Conservation (phyloP, 2,113 vertebrate species). For the Cinclus cinclus region DNA sequence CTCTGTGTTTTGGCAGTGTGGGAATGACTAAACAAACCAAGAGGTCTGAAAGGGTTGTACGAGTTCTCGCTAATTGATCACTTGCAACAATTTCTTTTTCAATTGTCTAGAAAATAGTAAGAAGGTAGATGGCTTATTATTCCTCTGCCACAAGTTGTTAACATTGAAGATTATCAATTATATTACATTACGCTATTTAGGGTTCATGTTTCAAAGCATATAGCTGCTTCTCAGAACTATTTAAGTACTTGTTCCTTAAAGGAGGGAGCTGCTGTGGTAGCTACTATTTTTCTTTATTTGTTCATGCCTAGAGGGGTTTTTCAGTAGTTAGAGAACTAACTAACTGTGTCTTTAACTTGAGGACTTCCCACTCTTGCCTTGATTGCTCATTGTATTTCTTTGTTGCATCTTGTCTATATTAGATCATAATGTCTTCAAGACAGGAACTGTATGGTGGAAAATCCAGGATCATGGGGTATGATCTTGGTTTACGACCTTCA, state of each 20-base stretch:
- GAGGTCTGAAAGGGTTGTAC: background rate
- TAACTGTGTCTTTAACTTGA: slow-evolving; percentile 3
- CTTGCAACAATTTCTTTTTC: background rate
- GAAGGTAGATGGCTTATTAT: background rate
- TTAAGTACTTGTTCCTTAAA: background rate
- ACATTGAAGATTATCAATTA: background rate
- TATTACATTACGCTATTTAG: background rate
- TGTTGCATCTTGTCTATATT: slow-evolving; percentile 8
- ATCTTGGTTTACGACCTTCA: slow-evolving; percentile 2
- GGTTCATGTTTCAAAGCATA: background rate
- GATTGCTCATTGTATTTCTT: background rate
- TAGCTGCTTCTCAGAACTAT: background rate
- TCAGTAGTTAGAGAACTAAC: slow-evolving; percentile 24
- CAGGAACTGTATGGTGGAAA: background rate
- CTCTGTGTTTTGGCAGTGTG: background rate
- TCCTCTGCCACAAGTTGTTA: background rate
- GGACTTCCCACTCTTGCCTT: background rate
- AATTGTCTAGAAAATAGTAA: background rate
- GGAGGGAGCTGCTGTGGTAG: background rate
- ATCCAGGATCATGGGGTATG: background rate
- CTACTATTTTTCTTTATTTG: slow-evolving; percentile 24
- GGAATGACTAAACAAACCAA: background rate
- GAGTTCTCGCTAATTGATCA: background rate
- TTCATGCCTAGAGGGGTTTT: background rate
- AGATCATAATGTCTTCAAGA: background rate